A percentile compares a stretch with the other conserved stretches of the same genome.
These are phyloP conservation scores for Listrodromus nycthemerus DNA, from an alignment of 2,888 invertebrate genomes.

Conservation along the genomic window DNA sequence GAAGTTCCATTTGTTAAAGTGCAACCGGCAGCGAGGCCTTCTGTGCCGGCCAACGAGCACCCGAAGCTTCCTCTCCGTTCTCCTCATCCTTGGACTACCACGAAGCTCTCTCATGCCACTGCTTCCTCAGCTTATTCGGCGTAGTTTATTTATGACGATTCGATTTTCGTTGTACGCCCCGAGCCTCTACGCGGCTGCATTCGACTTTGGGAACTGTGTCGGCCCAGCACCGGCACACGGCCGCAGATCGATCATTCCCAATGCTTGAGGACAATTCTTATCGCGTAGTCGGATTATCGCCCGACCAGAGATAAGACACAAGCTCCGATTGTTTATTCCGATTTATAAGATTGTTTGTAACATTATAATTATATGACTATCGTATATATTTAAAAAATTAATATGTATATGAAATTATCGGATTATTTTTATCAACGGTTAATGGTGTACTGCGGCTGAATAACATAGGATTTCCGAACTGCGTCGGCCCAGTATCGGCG, in stretches of 20 bases:
- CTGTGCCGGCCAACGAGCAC: conserved; percentile 53
- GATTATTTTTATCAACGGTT: too few relatives aligned
- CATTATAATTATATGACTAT: too few relatives aligned
- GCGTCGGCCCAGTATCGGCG: conserved; percentile 18
- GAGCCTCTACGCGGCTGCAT: neutral
- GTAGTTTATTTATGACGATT: conserved; percentile 66
- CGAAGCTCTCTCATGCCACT: conserved; percentile 1
- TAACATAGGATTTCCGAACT: neutral
- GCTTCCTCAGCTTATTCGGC: conserved; percentile 59
- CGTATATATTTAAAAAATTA: too few relatives aligned
- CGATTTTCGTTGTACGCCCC: conserved; percentile 61
- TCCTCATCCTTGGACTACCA: conserved; percentile 46
- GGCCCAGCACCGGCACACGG: conserved; percentile 30
- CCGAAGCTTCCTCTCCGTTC: conserved; percentile 40
- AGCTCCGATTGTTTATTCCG: too few relatives aligned
- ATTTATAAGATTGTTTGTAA: too few relatives aligned
- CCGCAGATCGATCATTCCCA: conserved; percentile 37
- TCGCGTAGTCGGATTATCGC: neutral
- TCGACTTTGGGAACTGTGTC: conserved; percentile 9
- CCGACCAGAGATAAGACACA: neutral
- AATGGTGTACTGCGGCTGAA: too few relatives aligned
- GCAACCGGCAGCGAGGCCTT: conserved; percentile 49
- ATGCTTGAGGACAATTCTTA: conserved; percentile 3
- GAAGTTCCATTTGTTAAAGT: conserved; percentile 67
- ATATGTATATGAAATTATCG: too few relatives aligned